Conservation (phyloP, 2,113 vertebrate species). For the Morone chrysops region DNA sequence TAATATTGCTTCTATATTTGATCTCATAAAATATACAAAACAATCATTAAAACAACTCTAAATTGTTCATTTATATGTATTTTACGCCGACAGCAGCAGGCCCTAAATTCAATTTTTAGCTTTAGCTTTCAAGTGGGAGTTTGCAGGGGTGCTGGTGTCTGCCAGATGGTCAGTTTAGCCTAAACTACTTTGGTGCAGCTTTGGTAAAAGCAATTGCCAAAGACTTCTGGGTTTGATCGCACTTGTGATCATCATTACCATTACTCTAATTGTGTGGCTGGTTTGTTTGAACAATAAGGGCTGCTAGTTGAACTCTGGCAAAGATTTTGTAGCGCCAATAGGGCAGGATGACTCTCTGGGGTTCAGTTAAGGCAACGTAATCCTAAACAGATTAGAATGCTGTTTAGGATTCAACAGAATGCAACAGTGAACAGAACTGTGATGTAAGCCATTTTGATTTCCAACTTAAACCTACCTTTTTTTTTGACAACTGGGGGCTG, state of each 20-base stretch:
- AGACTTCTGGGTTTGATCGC: conserved; percentile 8
- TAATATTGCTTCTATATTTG: conserved; percentile 42
- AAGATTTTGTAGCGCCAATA: neutral
- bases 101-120: neutral
- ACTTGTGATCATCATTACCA: neutral
- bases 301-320: neutral
- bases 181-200: neutral
- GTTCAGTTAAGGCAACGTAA: neutral
- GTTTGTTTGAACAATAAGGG: conserved; percentile 13
- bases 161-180: neutral
- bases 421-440: neutral
- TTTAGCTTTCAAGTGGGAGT: neutral
- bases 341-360: neutral
- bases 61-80: conserved; percentile 22
- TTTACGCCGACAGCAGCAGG: neutral
- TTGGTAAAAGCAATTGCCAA: conserved; percentile 14
- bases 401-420: neutral
- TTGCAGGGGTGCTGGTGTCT: neutral
- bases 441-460: conserved; percentile 7
- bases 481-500: neutral
- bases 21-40: conserved; percentile 48
- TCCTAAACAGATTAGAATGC: neutral
- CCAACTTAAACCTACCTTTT: neutral
- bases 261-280: neutral
- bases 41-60: conserved; percentile 24